A percentile compares a stretch with the other conserved stretches of the same genome.
Evolutionary conservation across 2,888 invertebrate species (phyloP).

Genomic region (Brachylomia viminalis): DNA sequence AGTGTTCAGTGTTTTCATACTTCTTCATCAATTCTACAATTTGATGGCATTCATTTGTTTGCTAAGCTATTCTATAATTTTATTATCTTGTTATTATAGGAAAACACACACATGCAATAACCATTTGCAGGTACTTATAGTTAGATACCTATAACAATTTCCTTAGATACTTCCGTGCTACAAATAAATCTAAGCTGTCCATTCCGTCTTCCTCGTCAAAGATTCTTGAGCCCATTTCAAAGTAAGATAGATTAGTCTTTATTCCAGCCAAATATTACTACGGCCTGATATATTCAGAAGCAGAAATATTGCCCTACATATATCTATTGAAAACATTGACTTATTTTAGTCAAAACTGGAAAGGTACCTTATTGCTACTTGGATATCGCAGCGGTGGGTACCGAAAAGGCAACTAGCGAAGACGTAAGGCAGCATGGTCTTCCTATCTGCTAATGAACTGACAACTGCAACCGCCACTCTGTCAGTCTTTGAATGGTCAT

Average conservation of each 20-base stretch:
- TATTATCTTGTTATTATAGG: not conserved
- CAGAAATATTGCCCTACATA: not conserved
- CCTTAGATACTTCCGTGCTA: constrained; percentile 1
- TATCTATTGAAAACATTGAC: not conserved
- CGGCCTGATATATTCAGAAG: not conserved
- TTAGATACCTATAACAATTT: not conserved
- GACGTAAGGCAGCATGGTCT: not conserved
- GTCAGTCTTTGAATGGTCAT: not conserved
- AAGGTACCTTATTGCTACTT: not conserved
- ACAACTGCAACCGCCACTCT: not conserved
- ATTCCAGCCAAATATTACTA: constrained; percentile 24
- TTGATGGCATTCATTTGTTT: not conserved
- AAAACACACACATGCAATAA: not conserved
- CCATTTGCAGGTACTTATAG: not conserved
- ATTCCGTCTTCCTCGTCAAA: constrained; percentile 36
- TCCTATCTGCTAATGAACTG: not conserved
- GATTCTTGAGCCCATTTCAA: constrained; percentile 28
- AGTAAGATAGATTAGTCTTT: constrained; percentile 35
- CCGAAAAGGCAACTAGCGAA: not conserved
- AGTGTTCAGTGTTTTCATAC: not conserved
- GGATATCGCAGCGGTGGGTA: not conserved
- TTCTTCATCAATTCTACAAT: not conserved
- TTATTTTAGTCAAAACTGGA: not conserved
- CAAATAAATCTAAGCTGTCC: constrained; percentile 37
- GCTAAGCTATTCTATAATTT: not conserved